These are phyloP conservation scores for Pholis gunnellus DNA, from an alignment of 2,113 vertebrate genomes.

Conservation along the genomic window DNA sequence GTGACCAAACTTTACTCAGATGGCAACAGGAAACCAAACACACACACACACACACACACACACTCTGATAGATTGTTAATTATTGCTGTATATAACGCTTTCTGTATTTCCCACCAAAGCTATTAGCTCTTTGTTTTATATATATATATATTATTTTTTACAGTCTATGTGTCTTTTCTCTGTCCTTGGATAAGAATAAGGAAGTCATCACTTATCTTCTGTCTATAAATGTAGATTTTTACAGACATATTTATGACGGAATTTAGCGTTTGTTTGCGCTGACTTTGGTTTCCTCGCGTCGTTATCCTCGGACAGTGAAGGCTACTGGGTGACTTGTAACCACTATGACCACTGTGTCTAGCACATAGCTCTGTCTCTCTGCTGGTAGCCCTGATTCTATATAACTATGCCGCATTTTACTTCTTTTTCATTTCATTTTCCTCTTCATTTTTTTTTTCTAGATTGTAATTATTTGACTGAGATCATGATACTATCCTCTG, in stretches of 20 bases:
- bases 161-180: constrained; percentile 24
- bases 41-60: not conserved
- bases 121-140: constrained; percentile 10
- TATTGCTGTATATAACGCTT: constrained; percentile 75
- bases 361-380: constrained; percentile 62
- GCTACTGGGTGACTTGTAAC: constrained; percentile 64
- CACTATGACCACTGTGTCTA: constrained; percentile 73
- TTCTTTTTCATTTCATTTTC: constrained; percentile 8
- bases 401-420: constrained; percentile 34
- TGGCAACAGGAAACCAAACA: constrained; percentile 29
- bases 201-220: not conserved
- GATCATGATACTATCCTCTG: constrained; percentile 57
- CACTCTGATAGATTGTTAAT: constrained; percentile 38
- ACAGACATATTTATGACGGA: not conserved
- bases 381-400: constrained; percentile 79
- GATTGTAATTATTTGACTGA: constrained; percentile 80
- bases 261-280: not conserved
- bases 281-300: not conserved
- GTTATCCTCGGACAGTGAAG: constrained; percentile 23
- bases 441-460: constrained; percentile 48
- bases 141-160: not conserved
- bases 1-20: constrained; percentile 45
- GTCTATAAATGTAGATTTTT: constrained; percentile 10
- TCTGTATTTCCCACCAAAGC: constrained; percentile 47
- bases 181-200: constrained; percentile 23